Percentiles rank a stretch among this genome's conserved stretches.
Conservation (phyloP, 2,888 invertebrate genomes). For the Acutogordius australiensis region DNA sequence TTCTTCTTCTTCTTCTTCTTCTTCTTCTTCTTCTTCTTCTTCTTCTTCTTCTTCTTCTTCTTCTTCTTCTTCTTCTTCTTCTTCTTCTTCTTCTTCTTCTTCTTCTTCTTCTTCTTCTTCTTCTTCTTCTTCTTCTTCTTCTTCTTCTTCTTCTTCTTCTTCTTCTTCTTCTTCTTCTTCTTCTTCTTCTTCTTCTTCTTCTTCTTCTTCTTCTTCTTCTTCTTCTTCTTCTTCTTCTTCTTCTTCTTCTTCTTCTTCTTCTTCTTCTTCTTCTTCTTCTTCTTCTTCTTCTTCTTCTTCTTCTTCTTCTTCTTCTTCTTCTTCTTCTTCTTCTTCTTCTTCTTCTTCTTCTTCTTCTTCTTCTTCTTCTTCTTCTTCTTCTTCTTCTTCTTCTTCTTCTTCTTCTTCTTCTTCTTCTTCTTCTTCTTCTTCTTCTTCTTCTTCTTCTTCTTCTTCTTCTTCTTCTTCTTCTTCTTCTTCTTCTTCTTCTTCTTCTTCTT, state of each 20-base stretch:
- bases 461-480: conserved; percentile 11
- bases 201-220: conserved; percentile 1
- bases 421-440: conserved; percentile 1
- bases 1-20: conserved; percentile 1
- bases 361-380: conserved; percentile 1
- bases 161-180: conserved; percentile 1
- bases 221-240: conserved; percentile 1
- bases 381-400: conserved; percentile 1
- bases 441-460: conserved; percentile 11
- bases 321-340: conserved; percentile 1
- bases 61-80: conserved; percentile 1
- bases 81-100: conserved; percentile 1
- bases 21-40: conserved; percentile 1
- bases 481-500: conserved; percentile 11
- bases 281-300: conserved; percentile 1
- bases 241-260: conserved; percentile 1
- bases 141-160: conserved; percentile 1
- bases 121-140: conserved; percentile 1
- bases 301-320: conserved; percentile 1
- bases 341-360: conserved; percentile 1
- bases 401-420: conserved; percentile 1
- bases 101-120: conserved; percentile 1
- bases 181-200: conserved; percentile 1
- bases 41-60: conserved; percentile 1
- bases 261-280: conserved; percentile 1